Evolutionary conservation across 2,888 invertebrate genomes (phyloP), one percentile per base, ranked within the genome.

Genomic region (Chouioia cunea): DNA sequence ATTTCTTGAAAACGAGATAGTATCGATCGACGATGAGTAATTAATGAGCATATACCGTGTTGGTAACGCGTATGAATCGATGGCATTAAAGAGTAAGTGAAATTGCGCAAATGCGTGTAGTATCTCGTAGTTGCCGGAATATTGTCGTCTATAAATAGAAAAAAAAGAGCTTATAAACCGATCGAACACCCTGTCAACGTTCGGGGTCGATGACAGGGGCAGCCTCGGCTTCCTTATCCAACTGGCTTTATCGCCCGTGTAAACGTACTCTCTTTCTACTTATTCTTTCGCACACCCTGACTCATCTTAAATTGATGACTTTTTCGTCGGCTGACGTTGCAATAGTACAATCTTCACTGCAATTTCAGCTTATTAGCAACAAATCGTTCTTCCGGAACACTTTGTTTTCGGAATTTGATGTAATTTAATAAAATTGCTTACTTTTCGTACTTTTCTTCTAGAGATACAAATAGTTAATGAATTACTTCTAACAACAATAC

Each of bases 181-280:
- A 50, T 60, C 62, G 56, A 62, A 54, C 36, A 36, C 46, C 53
- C 36, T 54, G 18, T 48, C 43, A n/a, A n/a, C 15, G 57, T 47
- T 52, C 65, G 69, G 63, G 70, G 73, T 73, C 65, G 70, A 70
- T 66, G 69, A 70, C 73, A 73, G 63, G 62, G 65, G 44, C 59
- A 66, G 71, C 43, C 52, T 53, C 71, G 65, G 56, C 52, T 72
- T 69, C 69, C 66, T 73, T 73, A 70, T 73, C 73, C 70, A 59
- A 54, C 44, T 44, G 56, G 36, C 59, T 70, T 65, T 72, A 68
- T 72, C 65, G 46, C 43, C 20, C 57, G 46, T 52, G 60, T 65
- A 60, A 65, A 58, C 57, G 70, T 52, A 46, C 46, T 70, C 36
- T 36, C 53, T 53, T 47, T 57, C 22, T 4, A 2, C 48, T 22